These are phyloP conservation scores for Lingula anatina DNA, from an alignment of 2,888 invertebrate species.

Conservation along the genomic window DNA sequence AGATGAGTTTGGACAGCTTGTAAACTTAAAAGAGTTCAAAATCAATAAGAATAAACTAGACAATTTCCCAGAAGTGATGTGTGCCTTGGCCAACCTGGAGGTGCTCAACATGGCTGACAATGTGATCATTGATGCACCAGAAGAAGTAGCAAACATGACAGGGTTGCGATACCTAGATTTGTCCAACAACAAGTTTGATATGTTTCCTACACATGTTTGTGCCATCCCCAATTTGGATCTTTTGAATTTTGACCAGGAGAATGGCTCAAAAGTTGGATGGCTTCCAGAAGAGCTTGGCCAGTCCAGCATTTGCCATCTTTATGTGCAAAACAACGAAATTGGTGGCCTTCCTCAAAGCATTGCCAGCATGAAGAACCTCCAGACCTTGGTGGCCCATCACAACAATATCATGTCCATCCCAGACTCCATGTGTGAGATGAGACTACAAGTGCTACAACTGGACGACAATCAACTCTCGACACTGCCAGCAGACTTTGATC, in stretches of 20 bases:
- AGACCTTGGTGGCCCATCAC: slow-evolving; percentile 30
- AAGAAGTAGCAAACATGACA: slow-evolving; percentile 74
- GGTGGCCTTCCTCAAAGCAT: slow-evolving; percentile 30
- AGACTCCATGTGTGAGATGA: slow-evolving; percentile 25
- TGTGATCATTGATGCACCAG: slow-evolving; percentile 26
- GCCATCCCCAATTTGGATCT: slow-evolving; percentile 30
- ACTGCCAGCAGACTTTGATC: slow-evolving; percentile 39
- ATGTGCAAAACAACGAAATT: slow-evolving; percentile 36
- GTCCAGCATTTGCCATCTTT: slow-evolving; percentile 25
- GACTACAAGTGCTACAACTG: slow-evolving; percentile 30
- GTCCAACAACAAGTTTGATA: slow-evolving; percentile 38
- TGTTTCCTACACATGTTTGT: slow-evolving; percentile 38
- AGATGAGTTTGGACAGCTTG: slow-evolving; percentile 23
- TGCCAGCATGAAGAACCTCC: slow-evolving; percentile 30
- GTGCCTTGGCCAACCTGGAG: slow-evolving; percentile 20
- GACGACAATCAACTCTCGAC: slow-evolving; percentile 31
- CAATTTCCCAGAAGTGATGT: slow-evolving; percentile 26
- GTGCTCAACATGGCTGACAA: slow-evolving; percentile 32
- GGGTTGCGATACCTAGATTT: slow-evolving; percentile 28
- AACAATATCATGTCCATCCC: slow-evolving; percentile 30
- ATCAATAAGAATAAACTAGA: slow-evolving; percentile 25
- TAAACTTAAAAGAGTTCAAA: slow-evolving; percentile 23
- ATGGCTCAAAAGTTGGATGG: slow-evolving; percentile 28
- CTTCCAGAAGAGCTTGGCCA: slow-evolving; percentile 37
- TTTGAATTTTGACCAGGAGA: slow-evolving; percentile 32